Percentiles rank a stretch among this genome's conserved stretches.
Conservation (phyloP, 1,140 invertebrate species). For the Colletes latitarsis region DNA sequence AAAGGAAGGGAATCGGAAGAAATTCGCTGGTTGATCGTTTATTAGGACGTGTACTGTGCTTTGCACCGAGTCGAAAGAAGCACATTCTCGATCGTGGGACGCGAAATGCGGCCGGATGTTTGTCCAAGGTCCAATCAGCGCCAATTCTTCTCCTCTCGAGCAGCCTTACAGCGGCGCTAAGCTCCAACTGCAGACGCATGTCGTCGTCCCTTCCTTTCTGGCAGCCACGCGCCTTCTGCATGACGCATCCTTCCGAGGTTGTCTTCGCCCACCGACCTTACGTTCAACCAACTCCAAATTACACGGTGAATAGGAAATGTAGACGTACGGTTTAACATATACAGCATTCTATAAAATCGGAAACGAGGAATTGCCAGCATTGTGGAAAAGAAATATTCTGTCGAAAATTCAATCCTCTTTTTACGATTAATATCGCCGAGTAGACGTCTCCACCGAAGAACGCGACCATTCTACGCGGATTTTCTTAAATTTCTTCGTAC, state of each 20-base stretch:
- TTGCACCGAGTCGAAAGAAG: conserved; percentile 33
- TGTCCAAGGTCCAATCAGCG: conserved; percentile 71
- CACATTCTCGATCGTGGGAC: conserved; percentile 55
- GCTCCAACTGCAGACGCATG: conserved; percentile 31
- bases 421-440: too few species aligned
- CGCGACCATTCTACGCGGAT: too few species aligned
- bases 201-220: conserved; percentile 29
- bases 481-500: too few species aligned
- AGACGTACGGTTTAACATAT: too few species aligned
- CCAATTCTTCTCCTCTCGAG: conserved; percentile 65
- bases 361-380: too few species aligned
- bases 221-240: conserved; percentile 37
- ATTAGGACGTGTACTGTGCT: not conserved
- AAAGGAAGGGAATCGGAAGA: not conserved
- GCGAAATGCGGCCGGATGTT: conserved; percentile 71
- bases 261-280: not conserved
- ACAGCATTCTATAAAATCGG: too few species aligned
- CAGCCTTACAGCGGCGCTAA: conserved; percentile 51
- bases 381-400: too few species aligned
- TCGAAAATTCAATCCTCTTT: too few species aligned
- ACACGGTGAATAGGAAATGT: too few species aligned
- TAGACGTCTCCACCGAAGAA: too few species aligned
- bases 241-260: conserved; percentile 11
- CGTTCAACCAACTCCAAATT: too few species aligned
- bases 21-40: not conserved